Conservation (phyloP, 2,888 invertebrate genomes). For the Acanthosepion lycidas region DNA sequence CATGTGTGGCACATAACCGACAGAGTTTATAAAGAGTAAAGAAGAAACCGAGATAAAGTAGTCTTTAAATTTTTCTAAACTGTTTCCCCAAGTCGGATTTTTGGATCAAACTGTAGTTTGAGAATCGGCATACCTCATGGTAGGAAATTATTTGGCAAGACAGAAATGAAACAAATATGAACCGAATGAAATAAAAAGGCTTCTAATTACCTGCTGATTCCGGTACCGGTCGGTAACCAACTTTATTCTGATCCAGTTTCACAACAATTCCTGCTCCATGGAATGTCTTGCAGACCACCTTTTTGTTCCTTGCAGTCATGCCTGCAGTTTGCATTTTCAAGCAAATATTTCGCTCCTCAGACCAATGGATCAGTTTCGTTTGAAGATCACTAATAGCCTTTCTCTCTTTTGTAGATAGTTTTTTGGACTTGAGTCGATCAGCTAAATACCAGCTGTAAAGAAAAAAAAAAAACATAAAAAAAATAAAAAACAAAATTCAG, state of each 20-base stretch:
- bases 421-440: constrained; percentile 62
- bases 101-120: no score
- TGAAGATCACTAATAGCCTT: constrained; percentile 76
- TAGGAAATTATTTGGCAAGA: no score
- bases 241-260: constrained; percentile 84
- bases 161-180: not conserved
- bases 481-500: not conserved
- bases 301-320: constrained; percentile 77
- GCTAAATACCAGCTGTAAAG: constrained; percentile 64
- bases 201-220: constrained; percentile 77
- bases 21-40: no score
- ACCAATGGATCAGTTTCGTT: constrained; percentile 80
- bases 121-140: no score
- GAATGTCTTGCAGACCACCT: constrained; percentile 69
- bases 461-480: constrained; percentile 48
- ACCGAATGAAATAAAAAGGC: no score
- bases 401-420: constrained; percentile 52
- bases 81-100: no score
- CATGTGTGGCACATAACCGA: no score
- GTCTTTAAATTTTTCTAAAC: no score
- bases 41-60: no score
- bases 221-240: constrained; percentile 86
- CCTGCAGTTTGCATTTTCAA: constrained; percentile 79
- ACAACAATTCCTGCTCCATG: constrained; percentile 78
- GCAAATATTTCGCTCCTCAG: constrained; percentile 79